Conservation (phyloP, 2,113 vertebrate genomes). For the Cheirogaleus medius region DNA sequence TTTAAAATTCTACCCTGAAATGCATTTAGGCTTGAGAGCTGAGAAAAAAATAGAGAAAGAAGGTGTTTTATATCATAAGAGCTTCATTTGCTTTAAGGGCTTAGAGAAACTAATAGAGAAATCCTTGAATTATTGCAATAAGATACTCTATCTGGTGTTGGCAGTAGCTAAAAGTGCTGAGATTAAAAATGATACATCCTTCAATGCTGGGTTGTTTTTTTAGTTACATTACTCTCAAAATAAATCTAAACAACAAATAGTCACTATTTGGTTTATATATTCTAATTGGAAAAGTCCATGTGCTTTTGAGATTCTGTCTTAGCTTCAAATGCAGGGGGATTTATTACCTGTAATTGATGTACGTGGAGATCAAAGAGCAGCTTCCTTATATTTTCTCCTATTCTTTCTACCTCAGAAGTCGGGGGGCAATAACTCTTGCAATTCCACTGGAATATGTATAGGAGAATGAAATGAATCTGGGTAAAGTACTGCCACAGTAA, state of each 20-base stretch:
- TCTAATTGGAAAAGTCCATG: constrained; percentile 84
- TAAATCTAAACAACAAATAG: constrained; percentile 88
- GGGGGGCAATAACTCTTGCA: constrained; percentile 61
- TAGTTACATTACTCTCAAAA: constrained; percentile 83
- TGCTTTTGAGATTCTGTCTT: constrained; percentile 85
- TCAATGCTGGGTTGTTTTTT: constrained; percentile 80
- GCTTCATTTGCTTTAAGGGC: constrained; percentile 86
- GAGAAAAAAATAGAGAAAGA: constrained; percentile 81
- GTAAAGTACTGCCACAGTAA: not conserved
- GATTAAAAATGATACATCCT: constrained; percentile 89
- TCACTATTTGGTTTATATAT: constrained; percentile 86
- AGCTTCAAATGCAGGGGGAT: constrained; percentile 77
- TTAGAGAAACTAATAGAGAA: constrained; percentile 88
- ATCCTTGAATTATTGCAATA: constrained; percentile 88
- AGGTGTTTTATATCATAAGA: constrained; percentile 82
- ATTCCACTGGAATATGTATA: constrained; percentile 37
- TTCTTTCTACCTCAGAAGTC: constrained; percentile 71
- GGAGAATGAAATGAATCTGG: constrained; percentile 46
- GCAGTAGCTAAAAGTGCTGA: constrained; percentile 84
- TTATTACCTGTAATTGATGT: constrained; percentile 85
- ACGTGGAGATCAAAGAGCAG: constrained; percentile 78
- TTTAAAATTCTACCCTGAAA: constrained; percentile 83
- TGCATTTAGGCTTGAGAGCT: constrained; percentile 80
- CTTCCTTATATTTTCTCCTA: constrained; percentile 79
- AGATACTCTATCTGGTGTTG: constrained; percentile 84